Base-by-base conservation (phyloP, 2,113 vertebrate genomes). In the Eonycteris spelaea region DNA sequence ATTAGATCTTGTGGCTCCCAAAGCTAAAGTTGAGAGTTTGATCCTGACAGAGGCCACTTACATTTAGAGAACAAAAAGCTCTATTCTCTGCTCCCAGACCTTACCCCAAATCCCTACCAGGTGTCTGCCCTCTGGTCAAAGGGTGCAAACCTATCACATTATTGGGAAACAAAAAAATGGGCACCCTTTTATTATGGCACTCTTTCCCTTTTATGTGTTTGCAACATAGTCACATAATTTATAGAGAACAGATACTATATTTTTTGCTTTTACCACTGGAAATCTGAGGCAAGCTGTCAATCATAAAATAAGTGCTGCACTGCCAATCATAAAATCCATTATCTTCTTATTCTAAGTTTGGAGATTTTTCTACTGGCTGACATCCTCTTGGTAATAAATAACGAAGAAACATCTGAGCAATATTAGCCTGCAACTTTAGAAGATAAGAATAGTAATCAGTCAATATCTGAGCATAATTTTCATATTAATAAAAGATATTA, bases 41-140 rank as follows among this genome's bases (percentile, higher is more conserved):
- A 96, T 86, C 95, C 90, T 88, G 93, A 40, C 33, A 86, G 95
- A 91, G 88, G 86, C 89, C 96, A 89, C 88, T 97, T 94, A 93
- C 51, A 87, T 84, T 75, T 78, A 59, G 88, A 97, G 93, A 97
- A 97, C 94, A 97, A 94, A 96, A 97, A 96, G 85, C 94, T 91
- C 77, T 55, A 94, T 92, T 97, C 77, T 96, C 88, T 97, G 84
- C 92, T 80, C 53, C 38, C 86, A 90, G 89, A 95, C 30, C 79
- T 73, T 51, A 73, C 80, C 61, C 92, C 71, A 95, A 95, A 95
- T 91, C 94, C 93, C 93, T 94, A 77, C 97, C 96, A 96, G 96
- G 95, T 96, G 95, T 97, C 95, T 96, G 91, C 95, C 93, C 94
- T 97, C 92, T 51, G 88, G 94, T 97, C 95, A 98, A 84, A 85